phyloP scores from a whole-genome alignment of 2,888 invertebrate genomes.

The Perizoma affinitatum region DNA sequence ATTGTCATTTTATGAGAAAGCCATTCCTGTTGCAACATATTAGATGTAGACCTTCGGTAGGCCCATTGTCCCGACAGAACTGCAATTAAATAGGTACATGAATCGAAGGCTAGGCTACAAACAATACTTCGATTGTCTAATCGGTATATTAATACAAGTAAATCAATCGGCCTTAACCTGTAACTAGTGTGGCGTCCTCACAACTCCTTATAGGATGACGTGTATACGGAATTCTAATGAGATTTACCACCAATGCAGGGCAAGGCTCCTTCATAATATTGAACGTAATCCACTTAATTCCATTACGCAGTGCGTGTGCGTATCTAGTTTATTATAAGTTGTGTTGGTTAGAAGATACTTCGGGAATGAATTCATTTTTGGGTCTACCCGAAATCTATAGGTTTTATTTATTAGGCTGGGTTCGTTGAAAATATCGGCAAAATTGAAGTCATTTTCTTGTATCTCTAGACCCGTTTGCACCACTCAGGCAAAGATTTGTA shows the following conservation, averaged over 20 bases:
- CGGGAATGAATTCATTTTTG: constrained; percentile 30
- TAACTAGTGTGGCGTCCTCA: constrained; percentile 51
- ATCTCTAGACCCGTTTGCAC: too few species aligned
- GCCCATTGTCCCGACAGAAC: constrained; percentile 17
- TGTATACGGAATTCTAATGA: constrained; percentile 53
- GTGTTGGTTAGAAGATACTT: constrained; percentile 34
- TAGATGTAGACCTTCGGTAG: constrained; percentile 8
- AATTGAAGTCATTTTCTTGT: too few species aligned
- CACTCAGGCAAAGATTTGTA: too few species aligned
- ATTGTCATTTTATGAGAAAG: constrained; percentile 9
- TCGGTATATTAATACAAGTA: constrained; percentile 34
- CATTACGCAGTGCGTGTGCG: constrained; percentile 39
- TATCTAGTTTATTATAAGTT: constrained; percentile 37
- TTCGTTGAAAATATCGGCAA: too few species aligned
- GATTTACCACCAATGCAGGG: constrained; percentile 53
- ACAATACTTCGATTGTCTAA: constrained; percentile 34
- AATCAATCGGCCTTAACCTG: constrained; percentile 58
- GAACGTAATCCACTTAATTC: constrained; percentile 28
- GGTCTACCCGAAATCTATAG: constrained; percentile 14
- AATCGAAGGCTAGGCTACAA: constrained; percentile 16
- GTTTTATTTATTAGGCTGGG: not conserved
- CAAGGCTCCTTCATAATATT: constrained; percentile 45
- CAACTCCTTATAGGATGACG: constrained; percentile 50
- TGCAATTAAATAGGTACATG: constrained; percentile 2
- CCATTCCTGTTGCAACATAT: constrained; percentile 9